Base-by-base conservation (phyloP, 35 echinoderm and acorn worm genomes). In the Chiridota heheva region DNA sequence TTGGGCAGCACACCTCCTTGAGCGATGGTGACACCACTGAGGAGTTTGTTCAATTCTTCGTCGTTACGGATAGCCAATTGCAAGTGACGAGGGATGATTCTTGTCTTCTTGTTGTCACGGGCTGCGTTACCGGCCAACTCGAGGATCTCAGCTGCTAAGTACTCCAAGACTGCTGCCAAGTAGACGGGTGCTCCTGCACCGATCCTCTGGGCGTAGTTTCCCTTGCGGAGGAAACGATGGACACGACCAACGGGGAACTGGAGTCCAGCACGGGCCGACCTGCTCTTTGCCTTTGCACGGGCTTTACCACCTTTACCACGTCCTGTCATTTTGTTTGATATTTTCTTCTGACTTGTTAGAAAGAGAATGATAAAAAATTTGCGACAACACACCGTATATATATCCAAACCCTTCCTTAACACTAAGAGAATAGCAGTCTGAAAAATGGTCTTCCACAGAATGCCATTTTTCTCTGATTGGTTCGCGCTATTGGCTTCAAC, bases 111-210 rank as follows among this genome's bases (percentile, higher is more conserved):
- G 91, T 93, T 93, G 80, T 93, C 91, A 27, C 91, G 77, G 34
- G 91, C 91, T 10, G 91, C 91, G 62, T 93, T 88, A 29, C 91
- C 91, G 36, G 91, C 91, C 70, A 93, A 71, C 64, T 93, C 91
- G 20, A 93, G 80, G 78, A 93, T 88, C 44, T 93, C 91, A 31
- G 85, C 91, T 4, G 86, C 70, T 17, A 94, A 74, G 85, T 84
- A 94, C 55, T 94, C 91, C 22, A 94, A 56, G 4, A 88, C 91
- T 15, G 85, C 91, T 29, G 91, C 91, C 42, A 88, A 53, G 73
- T 94, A 88, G 65, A 88, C 85, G 1, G 85, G 78, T 5, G 91
- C 91, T 40, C 91, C 85, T 20, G 85, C 86, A 1, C 85, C 85
- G 42, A 84, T 63, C 30, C 85, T 76, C 3, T 64, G 3, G n/a